Conservation (phyloP, 1,140 invertebrate genomes). For the Acromyrmex echinatior region DNA sequence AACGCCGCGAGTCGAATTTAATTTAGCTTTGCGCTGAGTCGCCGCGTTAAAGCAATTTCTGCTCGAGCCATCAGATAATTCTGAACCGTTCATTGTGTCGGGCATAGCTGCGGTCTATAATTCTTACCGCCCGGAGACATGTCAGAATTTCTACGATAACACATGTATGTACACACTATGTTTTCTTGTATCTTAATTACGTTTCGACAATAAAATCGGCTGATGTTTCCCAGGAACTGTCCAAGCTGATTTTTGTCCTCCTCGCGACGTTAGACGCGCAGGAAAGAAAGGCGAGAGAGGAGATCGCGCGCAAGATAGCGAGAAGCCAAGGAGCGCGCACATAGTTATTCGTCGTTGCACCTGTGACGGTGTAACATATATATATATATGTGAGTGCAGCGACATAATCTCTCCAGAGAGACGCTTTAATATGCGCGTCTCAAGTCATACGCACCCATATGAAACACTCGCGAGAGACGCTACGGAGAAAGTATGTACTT, state of each 20-base stretch:
- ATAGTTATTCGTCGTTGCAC: conserved; percentile 20
- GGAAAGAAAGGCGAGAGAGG: conserved; percentile 35
- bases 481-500: conserved; percentile 84
- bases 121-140: conserved; percentile 40
- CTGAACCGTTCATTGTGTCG: conserved; percentile 5
- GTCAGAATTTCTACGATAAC: conserved; percentile 41
- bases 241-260: conserved; percentile 43
- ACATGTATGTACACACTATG: neutral
- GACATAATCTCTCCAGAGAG: conserved; percentile 70
- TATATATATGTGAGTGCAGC: neutral
- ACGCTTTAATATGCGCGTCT: conserved; percentile 71
- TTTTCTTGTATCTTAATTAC: conserved; percentile 50
- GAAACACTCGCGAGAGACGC: conserved; percentile 74
- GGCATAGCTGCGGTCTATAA: conserved; percentile 16
- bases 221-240: conserved; percentile 36
- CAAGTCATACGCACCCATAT: conserved; percentile 76
- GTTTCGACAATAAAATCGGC: conserved; percentile 26
- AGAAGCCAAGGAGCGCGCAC: neutral
- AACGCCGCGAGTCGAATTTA: conserved; percentile 10
- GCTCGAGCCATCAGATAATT: conserved; percentile 20
- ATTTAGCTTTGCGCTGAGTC: conserved; percentile 3
- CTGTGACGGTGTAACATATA: conserved; percentile 7
- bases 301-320: conserved; percentile 49
- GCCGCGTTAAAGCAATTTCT: neutral
- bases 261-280: neutral